phyloP scores from a whole-genome alignment of 2,113 vertebrate genomes.

The Lichenostomus cassidix region DNA sequence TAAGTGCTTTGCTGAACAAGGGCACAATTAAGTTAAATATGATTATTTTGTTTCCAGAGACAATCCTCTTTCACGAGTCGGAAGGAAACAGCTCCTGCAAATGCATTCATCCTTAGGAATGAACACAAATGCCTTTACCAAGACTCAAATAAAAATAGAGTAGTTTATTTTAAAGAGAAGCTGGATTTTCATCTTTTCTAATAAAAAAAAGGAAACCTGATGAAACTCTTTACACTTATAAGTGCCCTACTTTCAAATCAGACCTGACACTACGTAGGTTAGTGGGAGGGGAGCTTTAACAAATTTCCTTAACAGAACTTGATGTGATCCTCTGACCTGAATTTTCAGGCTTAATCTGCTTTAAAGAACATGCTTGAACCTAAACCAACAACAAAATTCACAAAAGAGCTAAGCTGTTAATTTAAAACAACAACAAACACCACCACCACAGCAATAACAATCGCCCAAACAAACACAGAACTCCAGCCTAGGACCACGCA shows the following conservation, averaged over 20 bases:
- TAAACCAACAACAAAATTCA: not conserved
- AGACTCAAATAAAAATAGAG: slow-evolving; percentile 14
- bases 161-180: slow-evolving; percentile 36
- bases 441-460: not conserved
- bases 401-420: slow-evolving; percentile 16
- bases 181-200: slow-evolving; percentile 50
- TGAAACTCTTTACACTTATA: slow-evolving; percentile 66
- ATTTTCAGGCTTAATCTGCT: slow-evolving; percentile 60
- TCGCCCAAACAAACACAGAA: not conserved
- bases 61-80: not conserved
- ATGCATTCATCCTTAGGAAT: slow-evolving; percentile 1
- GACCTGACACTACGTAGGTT: slow-evolving; percentile 69
- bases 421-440: slow-evolving; percentile 1
- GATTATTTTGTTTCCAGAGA: slow-evolving; percentile 48
- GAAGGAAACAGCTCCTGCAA: not conserved
- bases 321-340: slow-evolving; percentile 67
- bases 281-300: slow-evolving; percentile 61
- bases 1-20: slow-evolving; percentile 62
- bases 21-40: slow-evolving; percentile 55
- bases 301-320: slow-evolving; percentile 67
- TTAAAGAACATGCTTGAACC: slow-evolving; percentile 27
- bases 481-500: not conserved
- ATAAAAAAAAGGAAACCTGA: slow-evolving; percentile 62
- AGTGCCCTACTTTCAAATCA: slow-evolving; percentile 59
- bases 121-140: slow-evolving; percentile 5